Percentiles rank a stretch among this genome's conserved stretches.
These are phyloP conservation scores for Motacilla tschutschensis DNA, from an alignment of 2,113 vertebrate genomes.

Conservation along the genomic window DNA sequence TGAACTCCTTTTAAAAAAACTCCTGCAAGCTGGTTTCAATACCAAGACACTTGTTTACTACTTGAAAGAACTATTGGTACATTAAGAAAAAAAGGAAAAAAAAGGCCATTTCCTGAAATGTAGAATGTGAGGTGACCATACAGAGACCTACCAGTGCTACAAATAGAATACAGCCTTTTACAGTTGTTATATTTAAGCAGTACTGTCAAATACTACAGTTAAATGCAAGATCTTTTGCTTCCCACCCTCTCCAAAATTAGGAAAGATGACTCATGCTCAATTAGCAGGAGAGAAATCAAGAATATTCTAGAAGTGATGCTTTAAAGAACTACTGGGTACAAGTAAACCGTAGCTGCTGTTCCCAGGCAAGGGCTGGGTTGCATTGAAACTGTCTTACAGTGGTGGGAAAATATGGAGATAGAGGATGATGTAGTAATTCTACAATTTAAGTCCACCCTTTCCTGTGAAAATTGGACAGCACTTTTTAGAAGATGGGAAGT, in stretches of 20 bases:
- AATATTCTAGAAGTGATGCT: neutral
- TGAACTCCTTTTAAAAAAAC: neutral
- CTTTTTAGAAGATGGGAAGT: neutral
- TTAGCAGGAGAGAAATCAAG: constrained; percentile 7
- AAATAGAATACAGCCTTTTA: neutral
- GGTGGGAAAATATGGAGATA: neutral
- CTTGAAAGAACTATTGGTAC: neutral
- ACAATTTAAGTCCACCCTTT: constrained; percentile 16
- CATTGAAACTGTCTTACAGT: neutral
- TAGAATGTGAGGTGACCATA: neutral
- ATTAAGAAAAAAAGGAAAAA: neutral
- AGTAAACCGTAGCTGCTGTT: neutral
- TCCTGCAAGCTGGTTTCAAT: neutral
- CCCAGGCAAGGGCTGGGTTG: neutral
- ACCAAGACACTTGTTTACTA: constrained; percentile 2
- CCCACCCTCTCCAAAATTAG: neutral
- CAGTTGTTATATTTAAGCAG: neutral
- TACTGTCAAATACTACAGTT: neutral
- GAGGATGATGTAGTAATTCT: neutral
- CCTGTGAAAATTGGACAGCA: constrained; percentile 24
- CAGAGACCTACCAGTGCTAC: neutral
- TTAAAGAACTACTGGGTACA: neutral
- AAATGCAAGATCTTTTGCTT: neutral
- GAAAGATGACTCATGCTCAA: neutral
- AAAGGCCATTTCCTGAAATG: neutral